Evolutionary conservation across 2,797 vertebrate genomes (phyloP).

Genomic region (Gadopsis marmoratus): DNA sequence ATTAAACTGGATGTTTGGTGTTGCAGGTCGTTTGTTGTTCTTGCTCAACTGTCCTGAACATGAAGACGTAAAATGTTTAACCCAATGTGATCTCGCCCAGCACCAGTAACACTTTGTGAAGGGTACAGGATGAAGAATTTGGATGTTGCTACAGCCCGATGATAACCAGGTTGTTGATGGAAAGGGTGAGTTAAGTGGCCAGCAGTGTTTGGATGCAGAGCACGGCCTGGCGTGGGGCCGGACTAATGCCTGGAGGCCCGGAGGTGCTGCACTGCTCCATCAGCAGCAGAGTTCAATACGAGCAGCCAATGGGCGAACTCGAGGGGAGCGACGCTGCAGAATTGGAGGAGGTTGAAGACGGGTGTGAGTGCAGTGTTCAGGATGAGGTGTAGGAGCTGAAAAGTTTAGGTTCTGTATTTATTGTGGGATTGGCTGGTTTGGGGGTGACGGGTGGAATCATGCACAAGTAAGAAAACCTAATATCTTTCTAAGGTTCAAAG

Average conservation of each 20-base stretch:
- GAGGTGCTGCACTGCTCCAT: constrained; percentile 43
- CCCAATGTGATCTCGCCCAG: neutral
- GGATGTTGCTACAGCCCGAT: neutral
- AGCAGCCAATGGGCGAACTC: constrained; percentile 9
- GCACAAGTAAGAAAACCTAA: neutral
- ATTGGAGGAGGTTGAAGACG: constrained; percentile 4
- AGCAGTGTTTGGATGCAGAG: constrained; percentile 17
- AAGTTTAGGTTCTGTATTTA: neutral
- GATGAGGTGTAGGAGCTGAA: neutral
- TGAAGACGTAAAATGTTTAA: neutral
- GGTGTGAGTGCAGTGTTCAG: neutral
- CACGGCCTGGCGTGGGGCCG: neutral
- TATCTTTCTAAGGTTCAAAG: neutral
- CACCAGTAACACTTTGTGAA: too few species aligned
- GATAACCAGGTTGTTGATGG: neutral
- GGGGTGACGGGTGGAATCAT: neutral
- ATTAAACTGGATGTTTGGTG: neutral
- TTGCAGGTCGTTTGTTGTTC: neutral
- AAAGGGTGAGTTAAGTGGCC: neutral
- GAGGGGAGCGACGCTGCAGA: neutral
- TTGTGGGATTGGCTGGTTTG: neutral
- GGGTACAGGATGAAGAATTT: neutral
- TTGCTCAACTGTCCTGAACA: neutral
- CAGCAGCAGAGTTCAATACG: constrained; percentile 29
- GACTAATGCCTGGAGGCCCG: constrained; percentile 19